Conservation (phyloP, 2,113 vertebrate genomes). For the Hemiscyllium ocellatum region DNA sequence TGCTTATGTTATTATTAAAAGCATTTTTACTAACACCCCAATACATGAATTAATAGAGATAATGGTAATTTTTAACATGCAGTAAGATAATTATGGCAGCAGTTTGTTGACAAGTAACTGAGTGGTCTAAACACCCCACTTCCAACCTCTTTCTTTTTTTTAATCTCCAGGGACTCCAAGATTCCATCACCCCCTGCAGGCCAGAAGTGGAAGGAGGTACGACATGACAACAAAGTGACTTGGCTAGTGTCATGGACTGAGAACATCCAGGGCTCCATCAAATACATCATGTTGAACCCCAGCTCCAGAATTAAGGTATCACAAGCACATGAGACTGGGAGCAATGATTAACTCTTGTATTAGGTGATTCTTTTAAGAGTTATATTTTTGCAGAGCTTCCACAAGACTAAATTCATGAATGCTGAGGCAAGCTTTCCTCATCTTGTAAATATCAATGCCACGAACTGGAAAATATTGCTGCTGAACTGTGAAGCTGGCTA, state of each 20-base stretch:
- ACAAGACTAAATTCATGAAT: neutral
- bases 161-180: slow-evolving; percentile 74
- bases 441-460: neutral
- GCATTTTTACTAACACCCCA: neutral
- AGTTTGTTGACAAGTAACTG: slow-evolving; percentile 11
- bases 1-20: neutral
- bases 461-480: neutral
- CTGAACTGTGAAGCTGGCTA: neutral
- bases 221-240: slow-evolving; percentile 91
- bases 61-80: neutral
- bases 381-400: neutral
- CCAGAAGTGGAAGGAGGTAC: slow-evolving; percentile 87
- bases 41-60: neutral
- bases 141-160: neutral
- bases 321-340: too few species aligned
- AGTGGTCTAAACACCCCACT: too few species aligned
- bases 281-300: slow-evolving; percentile 95
- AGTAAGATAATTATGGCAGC: neutral
- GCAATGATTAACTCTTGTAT: neutral
- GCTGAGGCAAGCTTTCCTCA: neutral
- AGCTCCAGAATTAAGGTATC: slow-evolving; percentile 92
- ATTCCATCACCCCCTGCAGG: slow-evolving; percentile 79
- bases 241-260: slow-evolving; percentile 96
- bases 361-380: neutral
- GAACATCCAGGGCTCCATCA: slow-evolving; percentile 94